phyloP scores from a whole-genome alignment of 2,113 vertebrate genomes.

The Corydoras maculifer region DNA sequence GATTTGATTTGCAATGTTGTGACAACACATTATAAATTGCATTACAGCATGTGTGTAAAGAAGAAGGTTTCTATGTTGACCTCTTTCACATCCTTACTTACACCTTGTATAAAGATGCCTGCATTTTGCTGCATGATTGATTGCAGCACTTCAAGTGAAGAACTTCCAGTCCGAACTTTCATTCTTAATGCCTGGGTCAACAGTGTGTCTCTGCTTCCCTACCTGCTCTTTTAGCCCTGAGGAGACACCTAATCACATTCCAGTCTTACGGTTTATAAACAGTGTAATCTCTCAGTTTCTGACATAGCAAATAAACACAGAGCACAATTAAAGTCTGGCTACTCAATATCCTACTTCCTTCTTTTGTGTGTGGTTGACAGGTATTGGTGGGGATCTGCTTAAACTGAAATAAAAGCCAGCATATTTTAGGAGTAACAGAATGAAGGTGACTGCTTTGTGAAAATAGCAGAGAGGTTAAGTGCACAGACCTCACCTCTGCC shows the following conservation, averaged over 20 bases:
- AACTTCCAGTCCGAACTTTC: slow-evolving; percentile 53
- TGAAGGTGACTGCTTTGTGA: slow-evolving; percentile 46
- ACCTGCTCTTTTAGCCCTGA: slow-evolving; percentile 61
- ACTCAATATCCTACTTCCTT: slow-evolving; percentile 74
- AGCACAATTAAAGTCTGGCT: slow-evolving; percentile 57
- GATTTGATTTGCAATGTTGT: no score
- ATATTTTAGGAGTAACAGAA: slow-evolving; percentile 57
- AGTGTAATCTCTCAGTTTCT: slow-evolving; percentile 76
- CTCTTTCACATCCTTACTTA: slow-evolving; percentile 16
- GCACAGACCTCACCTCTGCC: slow-evolving; percentile 39
- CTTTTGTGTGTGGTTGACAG: slow-evolving; percentile 66
- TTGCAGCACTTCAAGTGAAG: slow-evolving; percentile 55
- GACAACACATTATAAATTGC: slow-evolving; percentile 31
- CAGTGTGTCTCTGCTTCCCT: slow-evolving; percentile 57
- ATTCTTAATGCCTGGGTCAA: slow-evolving; percentile 63
- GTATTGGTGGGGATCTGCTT: slow-evolving; percentile 50
- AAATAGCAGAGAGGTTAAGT: slow-evolving; percentile 62
- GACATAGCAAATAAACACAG: slow-evolving; percentile 76
- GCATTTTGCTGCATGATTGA: slow-evolving; percentile 58
- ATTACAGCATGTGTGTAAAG: slow-evolving; percentile 2
- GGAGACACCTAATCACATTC: slow-evolving; percentile 69
- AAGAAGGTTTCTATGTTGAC: slow-evolving; percentile 17
- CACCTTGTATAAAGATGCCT: slow-evolving; percentile 36
- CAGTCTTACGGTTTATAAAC: slow-evolving; percentile 59
- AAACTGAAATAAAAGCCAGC: slow-evolving; percentile 49